Evolutionary conservation across 2,113 vertebrate species (phyloP).

Genomic region (Perca flavescens): DNA sequence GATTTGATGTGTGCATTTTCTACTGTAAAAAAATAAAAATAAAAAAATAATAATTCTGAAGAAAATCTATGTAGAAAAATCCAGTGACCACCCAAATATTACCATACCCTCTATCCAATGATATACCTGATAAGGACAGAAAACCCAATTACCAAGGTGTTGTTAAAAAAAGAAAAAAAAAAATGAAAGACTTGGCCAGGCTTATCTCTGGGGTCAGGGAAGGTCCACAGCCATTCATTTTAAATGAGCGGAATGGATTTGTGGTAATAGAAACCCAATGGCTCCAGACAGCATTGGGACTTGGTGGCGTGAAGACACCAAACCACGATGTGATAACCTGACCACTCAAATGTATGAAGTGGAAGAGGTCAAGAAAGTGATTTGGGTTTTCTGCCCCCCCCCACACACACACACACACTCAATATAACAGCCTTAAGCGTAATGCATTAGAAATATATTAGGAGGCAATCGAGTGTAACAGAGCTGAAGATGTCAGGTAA

Average conservation of each 20-base stretch:
- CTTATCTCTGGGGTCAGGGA: conserved; percentile 71
- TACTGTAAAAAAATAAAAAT: neutral
- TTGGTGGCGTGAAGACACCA: conserved; percentile 66
- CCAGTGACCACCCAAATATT: conserved; percentile 11
- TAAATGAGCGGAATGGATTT: conserved; percentile 81
- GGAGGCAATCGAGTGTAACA: conserved; percentile 33
- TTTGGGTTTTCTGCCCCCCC: conserved; percentile 50
- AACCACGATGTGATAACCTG: conserved; percentile 65
- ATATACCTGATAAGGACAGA: conserved; percentile 34
- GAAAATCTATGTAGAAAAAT: neutral
- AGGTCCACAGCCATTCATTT: conserved; percentile 80
- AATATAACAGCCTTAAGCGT: conserved; percentile 27
- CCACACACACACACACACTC: neutral
- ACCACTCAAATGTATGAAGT: conserved; percentile 62
- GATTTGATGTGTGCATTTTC: neutral
- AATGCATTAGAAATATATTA: conserved; percentile 63
- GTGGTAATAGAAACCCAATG: conserved; percentile 79
- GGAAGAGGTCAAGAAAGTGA: conserved; percentile 63
- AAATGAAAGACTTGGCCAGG: conserved; percentile 36
- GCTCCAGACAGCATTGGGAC: conserved; percentile 70
- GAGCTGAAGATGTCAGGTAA: conserved; percentile 23
- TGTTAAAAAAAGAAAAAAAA: neutral
- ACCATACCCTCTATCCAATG: neutral
- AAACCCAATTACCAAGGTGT: conserved; percentile 57
- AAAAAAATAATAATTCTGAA: neutral